Evolutionary conservation across 2,888 invertebrate species (phyloP).

Genomic region (Deroplatys truncata): DNA sequence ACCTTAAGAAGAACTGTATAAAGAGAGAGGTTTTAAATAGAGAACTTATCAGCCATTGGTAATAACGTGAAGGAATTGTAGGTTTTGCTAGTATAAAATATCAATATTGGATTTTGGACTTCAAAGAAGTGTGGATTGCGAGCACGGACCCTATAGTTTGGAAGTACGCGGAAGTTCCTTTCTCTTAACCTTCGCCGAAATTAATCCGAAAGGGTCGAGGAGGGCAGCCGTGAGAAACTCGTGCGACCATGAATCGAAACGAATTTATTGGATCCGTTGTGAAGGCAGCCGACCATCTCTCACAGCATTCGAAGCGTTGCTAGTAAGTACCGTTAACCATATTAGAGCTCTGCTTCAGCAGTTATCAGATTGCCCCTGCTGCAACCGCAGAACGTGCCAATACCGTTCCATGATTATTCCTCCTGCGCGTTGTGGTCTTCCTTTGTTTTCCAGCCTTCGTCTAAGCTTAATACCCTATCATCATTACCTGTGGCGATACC

Average conservation of each 20-base stretch:
- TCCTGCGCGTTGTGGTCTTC: neutral
- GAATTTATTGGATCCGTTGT: neutral
- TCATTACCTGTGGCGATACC: too few relatives aligned
- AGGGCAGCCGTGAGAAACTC: neutral
- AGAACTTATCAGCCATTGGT: too few relatives aligned
- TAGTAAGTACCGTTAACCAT: neutral
- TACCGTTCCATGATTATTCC: neutral
- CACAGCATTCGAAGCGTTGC: neutral
- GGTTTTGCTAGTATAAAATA: too few relatives aligned
- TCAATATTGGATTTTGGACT: too few relatives aligned
- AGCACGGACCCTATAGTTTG: too few relatives aligned
- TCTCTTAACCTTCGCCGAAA: neutral
- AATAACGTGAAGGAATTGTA: too few relatives aligned
- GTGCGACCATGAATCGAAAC: neutral
- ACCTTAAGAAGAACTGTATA: too few relatives aligned
- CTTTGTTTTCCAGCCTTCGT: neutral
- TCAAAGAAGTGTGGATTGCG: too few relatives aligned
- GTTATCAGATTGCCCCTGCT: neutral
- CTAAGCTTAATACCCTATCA: too few relatives aligned
- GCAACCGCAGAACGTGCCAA: neutral
- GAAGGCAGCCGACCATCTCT: neutral
- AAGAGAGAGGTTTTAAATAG: too few relatives aligned
- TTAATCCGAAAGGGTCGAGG: neutral
- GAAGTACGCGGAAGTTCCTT: neutral
- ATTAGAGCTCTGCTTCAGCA: neutral